phyloP scores from a whole-genome alignment of 1,140 invertebrate genomes.

The Sipha flava region DNA sequence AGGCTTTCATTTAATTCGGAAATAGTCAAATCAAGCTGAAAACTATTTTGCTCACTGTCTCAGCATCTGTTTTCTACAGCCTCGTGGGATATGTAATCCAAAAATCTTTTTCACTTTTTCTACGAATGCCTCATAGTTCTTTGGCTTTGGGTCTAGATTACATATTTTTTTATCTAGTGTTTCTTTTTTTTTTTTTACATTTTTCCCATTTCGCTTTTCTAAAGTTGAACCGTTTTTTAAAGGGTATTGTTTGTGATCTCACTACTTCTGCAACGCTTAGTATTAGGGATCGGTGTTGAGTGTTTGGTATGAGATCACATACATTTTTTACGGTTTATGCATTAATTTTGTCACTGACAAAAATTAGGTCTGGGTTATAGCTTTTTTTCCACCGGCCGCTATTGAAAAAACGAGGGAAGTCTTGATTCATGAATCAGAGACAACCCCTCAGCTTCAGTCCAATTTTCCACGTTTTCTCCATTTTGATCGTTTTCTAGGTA shows the following conservation, averaged over 20 bases:
- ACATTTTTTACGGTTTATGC: background rate
- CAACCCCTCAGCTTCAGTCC: background rate
- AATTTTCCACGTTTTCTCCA: conserved; percentile 17
- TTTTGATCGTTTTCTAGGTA: conserved; percentile 10
- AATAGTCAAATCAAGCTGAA: too few species aligned
- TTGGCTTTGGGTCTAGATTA: background rate
- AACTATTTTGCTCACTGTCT: too few species aligned
- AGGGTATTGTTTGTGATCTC: background rate
- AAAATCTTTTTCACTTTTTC: too few species aligned
- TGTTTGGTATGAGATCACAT: background rate
- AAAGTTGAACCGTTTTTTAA: background rate
- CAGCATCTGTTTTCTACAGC: too few species aligned
- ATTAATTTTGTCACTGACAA: conserved; percentile 4
- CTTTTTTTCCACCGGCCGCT: too few species aligned
- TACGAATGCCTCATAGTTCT: conserved; percentile 14
- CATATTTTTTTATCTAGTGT: background rate
- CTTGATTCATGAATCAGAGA: conserved; percentile 40
- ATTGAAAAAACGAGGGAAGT: conserved; percentile 30
- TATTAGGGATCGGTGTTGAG: too few species aligned
- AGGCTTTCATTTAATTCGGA: too few species aligned
- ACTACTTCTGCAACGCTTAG: background rate
- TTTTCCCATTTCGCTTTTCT: background rate
- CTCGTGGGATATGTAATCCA: too few species aligned
- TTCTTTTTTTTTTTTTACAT: too few species aligned
- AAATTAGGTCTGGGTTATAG: conserved; percentile 26